Evolutionary conservation across 2,797 vertebrate species (phyloP).

Genomic region (Furcifer pardalis): DNA sequence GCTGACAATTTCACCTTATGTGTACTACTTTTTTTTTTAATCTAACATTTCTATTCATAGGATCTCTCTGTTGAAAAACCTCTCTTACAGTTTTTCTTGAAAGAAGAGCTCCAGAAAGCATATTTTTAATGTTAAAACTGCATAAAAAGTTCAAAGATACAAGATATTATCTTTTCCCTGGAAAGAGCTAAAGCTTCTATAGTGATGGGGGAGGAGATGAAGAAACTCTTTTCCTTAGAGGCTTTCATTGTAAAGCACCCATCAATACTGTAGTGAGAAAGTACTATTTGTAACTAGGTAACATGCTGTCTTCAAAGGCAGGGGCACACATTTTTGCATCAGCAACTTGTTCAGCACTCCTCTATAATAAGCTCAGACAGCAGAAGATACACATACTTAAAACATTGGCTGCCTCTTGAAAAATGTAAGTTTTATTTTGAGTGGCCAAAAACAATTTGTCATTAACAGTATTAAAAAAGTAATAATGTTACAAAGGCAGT

Average conservation of each 20-base stretch:
- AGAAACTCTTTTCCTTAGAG: background rate
- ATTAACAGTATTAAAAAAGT: background rate
- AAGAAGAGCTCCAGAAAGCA: background rate
- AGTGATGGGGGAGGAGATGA: background rate
- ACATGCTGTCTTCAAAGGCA: slow-evolving; percentile 12
- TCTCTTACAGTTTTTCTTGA: background rate
- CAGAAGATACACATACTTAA: background rate
- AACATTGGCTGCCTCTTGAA: background rate
- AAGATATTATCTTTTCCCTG: slow-evolving; percentile 14
- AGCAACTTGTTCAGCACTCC: slow-evolving; percentile 1
- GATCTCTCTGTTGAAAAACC: background rate
- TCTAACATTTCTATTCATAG: background rate
- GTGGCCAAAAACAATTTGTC: background rate
- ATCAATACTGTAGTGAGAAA: background rate
- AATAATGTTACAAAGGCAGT: background rate
- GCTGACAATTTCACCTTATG: background rate
- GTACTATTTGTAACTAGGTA: background rate
- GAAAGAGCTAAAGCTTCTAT: slow-evolving; percentile 1
- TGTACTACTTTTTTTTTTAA: background rate
- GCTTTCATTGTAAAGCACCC: background rate
- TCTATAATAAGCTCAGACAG: background rate
- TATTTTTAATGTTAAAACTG: background rate
- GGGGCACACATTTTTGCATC: background rate
- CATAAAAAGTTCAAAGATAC: background rate
- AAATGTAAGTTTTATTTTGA: background rate